phyloP scores from a whole-genome alignment of 1,140 invertebrate genomes.

The Bombus ignitus region DNA sequence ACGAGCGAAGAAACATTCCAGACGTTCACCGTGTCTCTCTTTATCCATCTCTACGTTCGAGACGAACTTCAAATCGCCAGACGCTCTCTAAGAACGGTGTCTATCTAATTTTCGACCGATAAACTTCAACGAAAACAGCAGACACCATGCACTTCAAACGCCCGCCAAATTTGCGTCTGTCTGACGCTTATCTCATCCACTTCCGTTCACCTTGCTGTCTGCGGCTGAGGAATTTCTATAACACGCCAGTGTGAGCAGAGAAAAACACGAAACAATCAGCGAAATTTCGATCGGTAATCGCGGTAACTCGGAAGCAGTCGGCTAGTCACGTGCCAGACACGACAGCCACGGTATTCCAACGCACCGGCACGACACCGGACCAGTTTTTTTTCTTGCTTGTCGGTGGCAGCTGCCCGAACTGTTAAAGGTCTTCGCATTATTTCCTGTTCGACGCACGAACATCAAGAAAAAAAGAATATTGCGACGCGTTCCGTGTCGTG shows the following conservation, averaged over 20 bases:
- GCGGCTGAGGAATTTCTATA: too few relatives aligned
- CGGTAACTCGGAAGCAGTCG: background rate
- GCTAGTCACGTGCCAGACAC: constrained; percentile 17
- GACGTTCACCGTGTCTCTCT: background rate
- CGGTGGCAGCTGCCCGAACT: constrained; percentile 5
- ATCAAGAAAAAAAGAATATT: background rate
- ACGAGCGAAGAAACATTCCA: constrained; percentile 27
- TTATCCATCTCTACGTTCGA: background rate
- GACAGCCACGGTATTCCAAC: background rate
- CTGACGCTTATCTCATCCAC: constrained; percentile 10
- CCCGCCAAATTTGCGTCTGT: constrained; percentile 10
- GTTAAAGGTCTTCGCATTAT: constrained; percentile 46
- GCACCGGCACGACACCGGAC: background rate
- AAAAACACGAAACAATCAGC: background rate
- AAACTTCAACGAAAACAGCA: constrained; percentile 54
- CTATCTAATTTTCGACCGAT: constrained; percentile 62
- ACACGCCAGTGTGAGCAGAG: background rate
- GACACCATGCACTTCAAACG: constrained; percentile 47
- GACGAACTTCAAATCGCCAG: constrained; percentile 48
- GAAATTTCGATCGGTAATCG: background rate
- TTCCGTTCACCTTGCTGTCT: background rate
- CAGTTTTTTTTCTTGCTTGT: background rate
- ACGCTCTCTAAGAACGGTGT: constrained; percentile 37
- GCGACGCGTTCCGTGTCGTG: background rate
- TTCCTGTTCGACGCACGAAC: constrained; percentile 9